phyloP scores from a whole-genome alignment of 2,797 vertebrate species.

The Varecia variegata region DNA sequence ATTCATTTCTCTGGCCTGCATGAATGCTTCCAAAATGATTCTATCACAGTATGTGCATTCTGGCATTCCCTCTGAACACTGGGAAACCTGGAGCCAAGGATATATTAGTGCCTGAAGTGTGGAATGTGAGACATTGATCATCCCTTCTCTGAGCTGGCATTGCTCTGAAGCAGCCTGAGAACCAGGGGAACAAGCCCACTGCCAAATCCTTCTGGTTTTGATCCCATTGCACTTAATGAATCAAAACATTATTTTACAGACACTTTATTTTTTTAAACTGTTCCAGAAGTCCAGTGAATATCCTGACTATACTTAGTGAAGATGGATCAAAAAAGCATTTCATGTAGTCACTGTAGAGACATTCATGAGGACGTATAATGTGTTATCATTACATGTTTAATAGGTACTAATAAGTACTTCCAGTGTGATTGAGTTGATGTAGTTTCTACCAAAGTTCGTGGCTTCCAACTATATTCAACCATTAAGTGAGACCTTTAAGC shows the following conservation, averaged over 20 bases:
- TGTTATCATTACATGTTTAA: neutral
- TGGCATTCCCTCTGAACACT: slow-evolving; percentile 62
- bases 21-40: slow-evolving; percentile 66
- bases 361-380: neutral
- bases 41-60: slow-evolving; percentile 59
- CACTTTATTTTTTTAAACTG: neutral
- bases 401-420: neutral
- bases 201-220: slow-evolving; percentile 69
- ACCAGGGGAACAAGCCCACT: slow-evolving; percentile 34
- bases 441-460: slow-evolving; percentile 3
- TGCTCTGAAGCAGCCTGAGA: slow-evolving; percentile 41
- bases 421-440: neutral
- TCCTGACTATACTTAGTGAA: neutral
- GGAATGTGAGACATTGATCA: slow-evolving; percentile 61
- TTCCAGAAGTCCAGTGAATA: slow-evolving; percentile 34
- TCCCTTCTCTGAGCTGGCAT: slow-evolving; percentile 53
- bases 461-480: neutral
- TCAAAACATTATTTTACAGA: slow-evolving; percentile 68
- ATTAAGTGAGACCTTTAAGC: neutral
- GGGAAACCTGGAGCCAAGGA: slow-evolving; percentile 58
- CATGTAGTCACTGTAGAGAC: neutral
- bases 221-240: slow-evolving; percentile 65
- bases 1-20: slow-evolving; percentile 59
- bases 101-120: slow-evolving; percentile 68
- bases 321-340: neutral